These are phyloP conservation scores for Crossocerus cetratus DNA, from an alignment of 2,888 invertebrate genomes.

Conservation along the genomic window DNA sequence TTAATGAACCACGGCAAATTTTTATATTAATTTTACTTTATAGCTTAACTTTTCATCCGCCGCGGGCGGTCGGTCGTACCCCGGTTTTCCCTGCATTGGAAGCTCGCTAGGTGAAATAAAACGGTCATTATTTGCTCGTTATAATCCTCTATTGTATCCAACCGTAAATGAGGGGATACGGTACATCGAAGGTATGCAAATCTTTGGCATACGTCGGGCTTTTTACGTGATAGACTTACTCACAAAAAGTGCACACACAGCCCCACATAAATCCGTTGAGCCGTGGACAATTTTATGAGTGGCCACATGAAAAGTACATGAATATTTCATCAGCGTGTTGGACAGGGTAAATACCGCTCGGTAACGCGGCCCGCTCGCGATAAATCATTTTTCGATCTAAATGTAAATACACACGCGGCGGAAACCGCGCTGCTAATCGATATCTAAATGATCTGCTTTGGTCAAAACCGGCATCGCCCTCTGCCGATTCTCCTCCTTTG, in stretches of 20 bases:
- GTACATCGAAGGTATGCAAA: too few species aligned
- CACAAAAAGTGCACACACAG: conserved; percentile 1
- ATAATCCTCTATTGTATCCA: too few species aligned
- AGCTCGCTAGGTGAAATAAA: too few species aligned
- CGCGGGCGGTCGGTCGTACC: too few species aligned
- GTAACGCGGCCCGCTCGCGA: conserved; percentile 31
- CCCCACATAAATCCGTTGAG: conserved; percentile 24
- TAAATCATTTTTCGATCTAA: conserved; percentile 52
- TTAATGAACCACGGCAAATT: too few species aligned
- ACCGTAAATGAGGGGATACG: too few species aligned
- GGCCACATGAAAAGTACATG: conserved; percentile 46
- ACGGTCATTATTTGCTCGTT: too few species aligned
- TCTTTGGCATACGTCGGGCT: too few species aligned
- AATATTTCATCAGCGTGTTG: conserved; percentile 42
- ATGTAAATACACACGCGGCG: conserved; percentile 36
- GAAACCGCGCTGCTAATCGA: conserved; percentile 29
- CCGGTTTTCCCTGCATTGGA: too few species aligned
- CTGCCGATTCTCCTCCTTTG: not conserved
- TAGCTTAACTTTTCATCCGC: too few species aligned
- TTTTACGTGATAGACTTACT: not conserved
- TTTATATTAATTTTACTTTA: too few species aligned
- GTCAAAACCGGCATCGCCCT: not conserved
- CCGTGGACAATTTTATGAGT: conserved; percentile 41
- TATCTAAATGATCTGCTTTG: conserved; percentile 4
- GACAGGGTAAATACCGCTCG: conserved; percentile 34